These are phyloP conservation scores for Ephialtes manifestator DNA, from an alignment of 2,888 invertebrate genomes.

Conservation along the genomic window DNA sequence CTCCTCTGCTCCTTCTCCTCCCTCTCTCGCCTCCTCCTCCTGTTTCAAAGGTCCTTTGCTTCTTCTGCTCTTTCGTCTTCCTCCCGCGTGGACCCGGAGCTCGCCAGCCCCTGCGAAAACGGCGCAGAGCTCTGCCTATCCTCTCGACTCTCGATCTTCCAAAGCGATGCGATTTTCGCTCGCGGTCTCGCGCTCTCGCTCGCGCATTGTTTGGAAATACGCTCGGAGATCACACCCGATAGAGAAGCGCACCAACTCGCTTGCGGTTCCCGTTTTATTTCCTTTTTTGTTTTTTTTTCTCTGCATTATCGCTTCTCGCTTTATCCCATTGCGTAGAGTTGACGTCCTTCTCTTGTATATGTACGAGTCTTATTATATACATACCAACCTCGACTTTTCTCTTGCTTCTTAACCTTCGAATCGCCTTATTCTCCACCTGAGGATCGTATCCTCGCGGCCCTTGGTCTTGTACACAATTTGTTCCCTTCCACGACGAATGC, in stretches of 20 bases:
- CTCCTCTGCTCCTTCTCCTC: slow-evolving; percentile 71
- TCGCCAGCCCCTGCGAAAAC: slow-evolving; percentile 66
- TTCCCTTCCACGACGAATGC: slow-evolving; percentile 78
- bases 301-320: slow-evolving; percentile 64
- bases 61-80: slow-evolving; percentile 66
- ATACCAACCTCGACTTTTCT: slow-evolving; percentile 22
- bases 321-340: slow-evolving; percentile 41
- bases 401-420: slow-evolving; percentile 70
- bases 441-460: slow-evolving; percentile 75
- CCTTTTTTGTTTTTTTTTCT: slow-evolving; percentile 37
- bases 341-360: slow-evolving; percentile 38
- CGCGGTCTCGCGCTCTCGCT: slow-evolving; percentile 72
- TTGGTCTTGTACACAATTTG: slow-evolving; percentile 83
- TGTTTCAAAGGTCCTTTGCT: slow-evolving; percentile 46
- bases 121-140: slow-evolving; percentile 33
- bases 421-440: slow-evolving; percentile 70
- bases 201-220: slow-evolving; percentile 85
- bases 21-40: slow-evolving; percentile 68
- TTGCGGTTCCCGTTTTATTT: slow-evolving; percentile 65
- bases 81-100: slow-evolving; percentile 55
- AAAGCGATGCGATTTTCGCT: slow-evolving; percentile 75
- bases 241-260: slow-evolving; percentile 66
- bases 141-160: slow-evolving; percentile 63
- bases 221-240: slow-evolving; percentile 79
- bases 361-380: slow-evolving; percentile 51